Conservation (phyloP, 53 echinoderm and acorn worm genomes). For the Paelopatides confundens region DNA sequence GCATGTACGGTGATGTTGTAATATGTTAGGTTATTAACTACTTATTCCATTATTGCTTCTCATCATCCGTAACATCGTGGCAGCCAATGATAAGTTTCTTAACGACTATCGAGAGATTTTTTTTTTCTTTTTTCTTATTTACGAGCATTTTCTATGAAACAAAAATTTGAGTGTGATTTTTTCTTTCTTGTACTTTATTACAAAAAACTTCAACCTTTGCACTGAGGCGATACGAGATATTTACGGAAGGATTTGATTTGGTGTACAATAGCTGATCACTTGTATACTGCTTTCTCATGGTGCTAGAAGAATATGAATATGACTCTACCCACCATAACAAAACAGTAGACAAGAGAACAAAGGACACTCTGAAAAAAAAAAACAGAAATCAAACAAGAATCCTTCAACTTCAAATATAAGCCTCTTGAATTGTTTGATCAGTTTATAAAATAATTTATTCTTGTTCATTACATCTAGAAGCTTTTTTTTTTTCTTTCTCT, state of each 20-base stretch:
- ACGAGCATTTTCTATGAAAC: not conserved
- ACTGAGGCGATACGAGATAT: not conserved
- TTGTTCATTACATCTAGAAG: no score
- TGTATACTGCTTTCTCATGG: conserved; percentile 99
- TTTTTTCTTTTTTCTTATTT: no score
- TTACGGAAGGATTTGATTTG: not conserved
- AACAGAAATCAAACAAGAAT: not conserved
- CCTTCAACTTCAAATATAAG: not conserved
- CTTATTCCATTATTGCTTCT: no score
- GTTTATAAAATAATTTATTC: no score
- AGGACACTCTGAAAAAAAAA: not conserved
- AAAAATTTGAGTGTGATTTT: not conserved
- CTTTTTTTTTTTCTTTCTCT: no score
- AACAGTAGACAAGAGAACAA: conserved; percentile 74
- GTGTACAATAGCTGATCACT: conserved; percentile 21
- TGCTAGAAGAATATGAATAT: conserved; percentile 77
- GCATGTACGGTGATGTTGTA: no score
- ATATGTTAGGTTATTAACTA: no score
- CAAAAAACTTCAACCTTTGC: not conserved
- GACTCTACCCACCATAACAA: conserved; percentile 93
- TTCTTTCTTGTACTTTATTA: not conserved
- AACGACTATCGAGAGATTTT: no score
- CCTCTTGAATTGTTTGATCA: not conserved
- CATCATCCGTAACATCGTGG: no score
- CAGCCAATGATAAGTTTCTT: no score